phyloP scores from a whole-genome alignment of 2,888 invertebrate species.

The Pterostichus madidus region DNA sequence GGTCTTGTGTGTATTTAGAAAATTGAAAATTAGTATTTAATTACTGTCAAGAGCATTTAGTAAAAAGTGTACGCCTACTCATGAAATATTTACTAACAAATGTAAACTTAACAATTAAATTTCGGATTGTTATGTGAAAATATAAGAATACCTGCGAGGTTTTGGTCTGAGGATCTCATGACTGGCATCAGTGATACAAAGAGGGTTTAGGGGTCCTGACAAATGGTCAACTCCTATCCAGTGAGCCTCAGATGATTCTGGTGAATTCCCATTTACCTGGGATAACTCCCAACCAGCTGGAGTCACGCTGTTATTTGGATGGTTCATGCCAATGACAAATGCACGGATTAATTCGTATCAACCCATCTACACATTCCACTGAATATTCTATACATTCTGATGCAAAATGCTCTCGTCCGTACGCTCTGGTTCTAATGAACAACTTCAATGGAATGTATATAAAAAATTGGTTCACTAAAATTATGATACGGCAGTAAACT shows the following conservation, averaged over 20 bases:
- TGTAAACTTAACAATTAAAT: not conserved
- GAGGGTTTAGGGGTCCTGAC: conserved; percentile 82
- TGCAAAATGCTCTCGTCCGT: not conserved
- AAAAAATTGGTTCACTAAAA: conserved; percentile 66
- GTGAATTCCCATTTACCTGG: conserved; percentile 71
- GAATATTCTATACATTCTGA: conserved; percentile 23
- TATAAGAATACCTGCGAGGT: conserved; percentile 84
- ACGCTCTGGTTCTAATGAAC: conserved; percentile 50
- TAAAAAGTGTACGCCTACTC: conserved; percentile 27
- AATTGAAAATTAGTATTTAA: conserved; percentile 53
- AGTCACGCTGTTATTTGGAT: conserved; percentile 70
- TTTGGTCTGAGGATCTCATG: conserved; percentile 93
- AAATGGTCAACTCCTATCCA: conserved; percentile 81
- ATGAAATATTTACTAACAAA: conserved; percentile 7
- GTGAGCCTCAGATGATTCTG: conserved; percentile 73
- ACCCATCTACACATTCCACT: conserved; percentile 7
- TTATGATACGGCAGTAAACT: conserved; percentile 66
- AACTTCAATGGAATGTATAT: conserved; percentile 60
- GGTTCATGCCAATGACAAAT: conserved; percentile 61
- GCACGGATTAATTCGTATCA: conserved; percentile 8
- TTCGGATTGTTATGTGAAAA: conserved; percentile 69
- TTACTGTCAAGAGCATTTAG: conserved; percentile 18
- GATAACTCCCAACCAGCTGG: conserved; percentile 74
- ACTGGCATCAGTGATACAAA: conserved; percentile 86
- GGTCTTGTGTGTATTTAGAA: conserved; percentile 45